Percentiles rank a stretch among this genome's conserved stretches.
Conservation (phyloP, 2,113 vertebrate genomes). For the Eurypyga helias region DNA sequence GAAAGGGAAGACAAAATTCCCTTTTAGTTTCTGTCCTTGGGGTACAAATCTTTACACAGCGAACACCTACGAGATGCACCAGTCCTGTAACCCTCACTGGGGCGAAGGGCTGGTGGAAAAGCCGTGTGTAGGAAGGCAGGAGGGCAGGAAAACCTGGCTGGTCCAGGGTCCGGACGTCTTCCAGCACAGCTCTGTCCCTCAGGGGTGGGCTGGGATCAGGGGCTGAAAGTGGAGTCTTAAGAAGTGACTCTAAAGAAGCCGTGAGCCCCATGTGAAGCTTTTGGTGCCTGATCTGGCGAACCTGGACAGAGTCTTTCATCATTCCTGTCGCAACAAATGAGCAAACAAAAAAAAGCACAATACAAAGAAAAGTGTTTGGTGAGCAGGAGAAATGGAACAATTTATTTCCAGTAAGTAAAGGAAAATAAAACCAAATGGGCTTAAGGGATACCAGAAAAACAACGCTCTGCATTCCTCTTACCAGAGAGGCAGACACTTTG, state of each 20-base stretch:
- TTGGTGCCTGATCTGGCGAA: not conserved
- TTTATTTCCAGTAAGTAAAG: slow-evolving; percentile 16
- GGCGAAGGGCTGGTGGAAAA: not conserved
- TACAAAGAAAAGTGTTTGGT: not conserved
- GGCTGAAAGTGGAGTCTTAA: not conserved
- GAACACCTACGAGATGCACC: not conserved
- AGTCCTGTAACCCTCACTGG: not conserved
- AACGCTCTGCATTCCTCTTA: not conserved
- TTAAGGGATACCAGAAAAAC: not conserved
- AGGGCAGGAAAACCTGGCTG: not conserved
- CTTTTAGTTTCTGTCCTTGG: not conserved
- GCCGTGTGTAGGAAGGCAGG: not conserved
- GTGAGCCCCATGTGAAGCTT: accelerated
- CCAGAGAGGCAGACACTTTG: not conserved
- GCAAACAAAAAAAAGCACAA: not conserved
- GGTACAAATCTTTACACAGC: not conserved
- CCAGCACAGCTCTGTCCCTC: not conserved
- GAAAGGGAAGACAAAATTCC: not conserved
- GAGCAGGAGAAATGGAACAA: not conserved
- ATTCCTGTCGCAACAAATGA: not conserved
- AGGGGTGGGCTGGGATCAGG: not conserved
- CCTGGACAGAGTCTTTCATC: not conserved
- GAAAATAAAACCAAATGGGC: slow-evolving; percentile 1
- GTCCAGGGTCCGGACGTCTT: not conserved
- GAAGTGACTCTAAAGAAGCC: not conserved